Percentiles rank a stretch among this genome's conserved stretches.
phyloP scores from a whole-genome alignment of 2,797 vertebrate genomes.

The Sebastes hubbsi region DNA sequence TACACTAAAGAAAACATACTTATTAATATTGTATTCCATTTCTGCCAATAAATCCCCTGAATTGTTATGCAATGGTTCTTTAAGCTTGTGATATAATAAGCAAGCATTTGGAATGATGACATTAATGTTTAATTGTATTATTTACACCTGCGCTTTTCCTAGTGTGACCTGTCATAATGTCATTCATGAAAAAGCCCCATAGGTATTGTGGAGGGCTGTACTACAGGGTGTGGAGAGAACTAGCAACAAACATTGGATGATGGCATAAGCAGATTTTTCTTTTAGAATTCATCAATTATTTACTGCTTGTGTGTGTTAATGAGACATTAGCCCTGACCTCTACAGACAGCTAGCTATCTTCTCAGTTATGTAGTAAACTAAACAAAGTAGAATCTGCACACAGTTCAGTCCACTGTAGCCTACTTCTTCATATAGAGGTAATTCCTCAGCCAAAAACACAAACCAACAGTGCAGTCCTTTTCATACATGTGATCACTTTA shows the following conservation, averaged over 20 bases:
- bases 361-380: not conserved
- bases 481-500: not conserved
- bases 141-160: not conserved
- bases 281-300: not conserved
- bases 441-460: not conserved
- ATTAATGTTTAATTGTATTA: not conserved
- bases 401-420: not conserved
- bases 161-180: not conserved
- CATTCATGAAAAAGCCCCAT: not conserved
- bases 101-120: not conserved
- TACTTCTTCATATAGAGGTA: not conserved
- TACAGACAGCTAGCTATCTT: not conserved
- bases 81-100: not conserved
- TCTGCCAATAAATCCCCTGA: too few species aligned
- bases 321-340: not conserved
- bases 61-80: too few species aligned
- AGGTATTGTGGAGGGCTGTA: not conserved
- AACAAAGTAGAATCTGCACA: not conserved
- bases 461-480: not conserved
- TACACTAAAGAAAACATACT: too few species aligned
- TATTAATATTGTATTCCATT: too few species aligned
- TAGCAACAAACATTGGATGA: not conserved
- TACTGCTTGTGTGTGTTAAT: not conserved
- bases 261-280: not conserved
- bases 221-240: not conserved